A percentile compares a stretch with the other conserved stretches of the same genome.
These are phyloP conservation scores for Rambutsinella grinnellia DNA, from an alignment of 2,888 invertebrate species.

Conservation along the genomic window DNA sequence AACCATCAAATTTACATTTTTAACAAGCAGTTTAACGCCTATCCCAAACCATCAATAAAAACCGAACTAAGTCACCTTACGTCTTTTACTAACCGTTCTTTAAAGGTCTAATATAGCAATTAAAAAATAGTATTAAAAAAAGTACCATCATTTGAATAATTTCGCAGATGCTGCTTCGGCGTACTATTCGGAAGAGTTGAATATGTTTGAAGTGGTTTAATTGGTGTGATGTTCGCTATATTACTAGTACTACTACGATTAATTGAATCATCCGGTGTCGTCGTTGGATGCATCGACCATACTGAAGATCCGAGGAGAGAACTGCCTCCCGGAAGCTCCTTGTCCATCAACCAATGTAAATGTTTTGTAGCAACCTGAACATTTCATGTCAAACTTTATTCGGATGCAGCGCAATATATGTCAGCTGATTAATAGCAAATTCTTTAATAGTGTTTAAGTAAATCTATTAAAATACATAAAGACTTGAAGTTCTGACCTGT, in stretches of 20 bases:
- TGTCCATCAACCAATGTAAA: constrained; percentile 64
- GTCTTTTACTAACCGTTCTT: too few species aligned
- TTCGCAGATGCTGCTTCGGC: not conserved
- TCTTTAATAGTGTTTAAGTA: too few species aligned
- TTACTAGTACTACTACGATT: not conserved
- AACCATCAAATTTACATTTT: too few species aligned
- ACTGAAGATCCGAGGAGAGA: constrained; percentile 65
- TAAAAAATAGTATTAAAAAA: too few species aligned
- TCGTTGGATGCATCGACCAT: constrained; percentile 66
- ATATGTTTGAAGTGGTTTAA: constrained; percentile 12
- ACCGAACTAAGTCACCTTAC: too few species aligned
- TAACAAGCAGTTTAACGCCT: too few species aligned
- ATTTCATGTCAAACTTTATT: not conserved
- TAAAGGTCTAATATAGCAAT: too few species aligned
- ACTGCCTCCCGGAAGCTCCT: constrained; percentile 63
- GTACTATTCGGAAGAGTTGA: not conserved
- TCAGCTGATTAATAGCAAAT: too few species aligned
- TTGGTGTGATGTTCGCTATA: constrained; percentile 9
- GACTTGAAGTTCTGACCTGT: constrained; percentile 52
- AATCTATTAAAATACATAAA: too few species aligned
- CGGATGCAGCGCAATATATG: too few species aligned
- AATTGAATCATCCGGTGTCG: constrained; percentile 13
- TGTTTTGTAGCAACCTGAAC: constrained; percentile 62
- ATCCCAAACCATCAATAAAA: too few species aligned
- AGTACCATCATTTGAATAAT: too few species aligned